Evolutionary conservation across 2,113 vertebrate genomes (phyloP), one percentile per base, ranked within the genome.

Genomic region (Nymphicus hollandicus): DNA sequence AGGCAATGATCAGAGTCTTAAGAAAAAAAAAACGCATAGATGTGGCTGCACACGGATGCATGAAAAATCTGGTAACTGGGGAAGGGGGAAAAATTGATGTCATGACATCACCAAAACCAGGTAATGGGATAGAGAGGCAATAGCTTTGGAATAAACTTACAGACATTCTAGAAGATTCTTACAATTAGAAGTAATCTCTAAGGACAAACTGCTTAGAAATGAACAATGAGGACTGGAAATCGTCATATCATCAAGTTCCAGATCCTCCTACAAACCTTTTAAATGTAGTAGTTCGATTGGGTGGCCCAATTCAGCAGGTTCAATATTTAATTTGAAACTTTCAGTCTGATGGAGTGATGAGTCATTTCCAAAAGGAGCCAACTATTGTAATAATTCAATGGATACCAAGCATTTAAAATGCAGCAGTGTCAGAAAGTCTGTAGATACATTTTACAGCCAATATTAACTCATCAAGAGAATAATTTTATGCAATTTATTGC

Each of bases 271-370:
- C 82, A 52, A 19, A 53, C 23, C 35, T 96, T 63, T 86, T 13
- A 94, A 96, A 73, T 46, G 60, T 17, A 74, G 23, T 43, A 49
- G 39, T 73, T 86, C 63, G 41, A 79, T 24, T 89, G 49, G 24
- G 29, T 44, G 44, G 56, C 10, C 72, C 63, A 81, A 80, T 70
- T 94, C 85, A 73, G 65, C 50, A 96, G 58, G 89, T 84, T 96
- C 91, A 94, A 90, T 87, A 97, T 96, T 95, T 91, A 91, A 96
- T 93, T 97, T 92, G 81, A 88, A 90, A 71, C 77, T 72, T 95
- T 94, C 85, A 78, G 25, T 95, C 76, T 93, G 73, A 96, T 90
- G 53, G 31, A 81, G 35, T 8, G 43, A 92, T 96, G 88, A 95
- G 73, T 95, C 91, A 94, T 61, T 88, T 93, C 88, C 74, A 95